Percentiles rank a stretch among this genome's conserved stretches.
Evolutionary conservation across 2,113 vertebrate species (phyloP).

Genomic region (Toxostoma redivivum): DNA sequence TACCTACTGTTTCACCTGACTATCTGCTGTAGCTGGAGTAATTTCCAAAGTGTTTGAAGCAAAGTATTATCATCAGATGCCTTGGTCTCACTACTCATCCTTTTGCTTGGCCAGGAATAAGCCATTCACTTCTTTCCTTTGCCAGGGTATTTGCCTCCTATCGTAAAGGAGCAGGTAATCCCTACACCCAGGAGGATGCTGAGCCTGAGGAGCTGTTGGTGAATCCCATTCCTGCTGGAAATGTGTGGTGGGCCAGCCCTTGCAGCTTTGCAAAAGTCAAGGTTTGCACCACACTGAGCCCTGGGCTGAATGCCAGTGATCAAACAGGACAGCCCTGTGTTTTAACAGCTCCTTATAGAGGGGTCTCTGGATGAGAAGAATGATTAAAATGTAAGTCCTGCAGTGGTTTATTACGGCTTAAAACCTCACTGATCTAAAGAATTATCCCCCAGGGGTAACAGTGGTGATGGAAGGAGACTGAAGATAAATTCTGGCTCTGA

Average conservation of each 20-base stretch:
- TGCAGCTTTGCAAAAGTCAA: background rate
- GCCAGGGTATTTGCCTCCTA: background rate
- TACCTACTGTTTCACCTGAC: background rate
- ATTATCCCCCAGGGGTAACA: background rate
- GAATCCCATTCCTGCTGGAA: background rate
- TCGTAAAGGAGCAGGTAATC: accelerated
- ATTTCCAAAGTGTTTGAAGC: background rate
- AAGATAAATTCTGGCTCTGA: background rate
- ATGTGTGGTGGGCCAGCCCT: accelerated
- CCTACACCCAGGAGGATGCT: background rate
- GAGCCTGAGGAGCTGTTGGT: background rate
- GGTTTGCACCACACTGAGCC: background rate
- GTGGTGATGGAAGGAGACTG: background rate
- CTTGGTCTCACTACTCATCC: background rate
- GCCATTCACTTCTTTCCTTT: background rate
- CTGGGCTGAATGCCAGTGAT: background rate
- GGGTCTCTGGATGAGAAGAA: background rate
- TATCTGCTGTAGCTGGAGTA: background rate
- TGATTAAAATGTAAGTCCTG: background rate
- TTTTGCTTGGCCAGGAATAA: background rate
- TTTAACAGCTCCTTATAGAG: background rate
- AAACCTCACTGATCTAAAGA: background rate
- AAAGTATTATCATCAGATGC: background rate
- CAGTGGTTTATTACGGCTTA: background rate
- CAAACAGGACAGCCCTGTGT: background rate